Percentiles rank a stretch among this genome's conserved stretches.
Evolutionary conservation across 2,888 invertebrate genomes (phyloP).

Genomic region (Micropterix aruncella): DNA sequence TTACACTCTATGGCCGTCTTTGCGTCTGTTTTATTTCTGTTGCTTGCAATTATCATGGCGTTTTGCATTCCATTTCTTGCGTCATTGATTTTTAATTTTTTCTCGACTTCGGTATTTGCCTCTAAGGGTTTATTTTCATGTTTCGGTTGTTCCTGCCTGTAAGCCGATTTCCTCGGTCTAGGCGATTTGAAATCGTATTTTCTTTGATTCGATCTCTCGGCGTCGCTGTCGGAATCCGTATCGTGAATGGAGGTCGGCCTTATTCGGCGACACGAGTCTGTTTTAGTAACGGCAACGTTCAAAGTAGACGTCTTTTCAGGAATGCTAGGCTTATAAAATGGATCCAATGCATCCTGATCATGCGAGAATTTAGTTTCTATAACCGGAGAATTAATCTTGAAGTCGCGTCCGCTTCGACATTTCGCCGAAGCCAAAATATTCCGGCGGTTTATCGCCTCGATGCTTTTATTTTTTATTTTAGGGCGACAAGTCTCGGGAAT

Average conservation of each 20-base stretch:
- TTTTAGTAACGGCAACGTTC: slow-evolving; percentile 40
- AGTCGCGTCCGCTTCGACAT: slow-evolving; percentile 67
- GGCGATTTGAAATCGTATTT: slow-evolving; percentile 4
- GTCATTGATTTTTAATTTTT: not conserved
- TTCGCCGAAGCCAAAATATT: slow-evolving; percentile 79
- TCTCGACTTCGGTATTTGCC: not conserved
- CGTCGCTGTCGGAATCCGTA: slow-evolving; percentile 29
- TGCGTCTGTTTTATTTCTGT: not conserved
- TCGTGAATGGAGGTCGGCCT: slow-evolving; percentile 32
- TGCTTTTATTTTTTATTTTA: slow-evolving; percentile 63
- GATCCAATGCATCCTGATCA: slow-evolving; percentile 41
- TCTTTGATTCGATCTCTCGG: slow-evolving; percentile 19
- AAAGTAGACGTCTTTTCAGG: slow-evolving; percentile 33
- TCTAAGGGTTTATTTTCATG: not conserved
- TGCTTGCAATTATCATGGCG: not conserved
- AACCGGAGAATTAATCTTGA: slow-evolving; percentile 55
- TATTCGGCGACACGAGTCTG: slow-evolving; percentile 26
- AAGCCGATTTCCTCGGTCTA: not conserved
- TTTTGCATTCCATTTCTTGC: not conserved
- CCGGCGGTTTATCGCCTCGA: slow-evolving; percentile 73
- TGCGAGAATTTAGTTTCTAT: slow-evolving; percentile 59
- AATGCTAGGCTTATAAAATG: slow-evolving; percentile 32
- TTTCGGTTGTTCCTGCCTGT: not conserved
- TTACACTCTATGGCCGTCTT: not conserved
- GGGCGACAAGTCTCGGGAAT: slow-evolving; percentile 47